Percentiles rank a stretch among this genome's conserved stretches.
Conservation (phyloP, 1,140 invertebrate genomes). For the Aphelenchoides fujianensis region DNA sequence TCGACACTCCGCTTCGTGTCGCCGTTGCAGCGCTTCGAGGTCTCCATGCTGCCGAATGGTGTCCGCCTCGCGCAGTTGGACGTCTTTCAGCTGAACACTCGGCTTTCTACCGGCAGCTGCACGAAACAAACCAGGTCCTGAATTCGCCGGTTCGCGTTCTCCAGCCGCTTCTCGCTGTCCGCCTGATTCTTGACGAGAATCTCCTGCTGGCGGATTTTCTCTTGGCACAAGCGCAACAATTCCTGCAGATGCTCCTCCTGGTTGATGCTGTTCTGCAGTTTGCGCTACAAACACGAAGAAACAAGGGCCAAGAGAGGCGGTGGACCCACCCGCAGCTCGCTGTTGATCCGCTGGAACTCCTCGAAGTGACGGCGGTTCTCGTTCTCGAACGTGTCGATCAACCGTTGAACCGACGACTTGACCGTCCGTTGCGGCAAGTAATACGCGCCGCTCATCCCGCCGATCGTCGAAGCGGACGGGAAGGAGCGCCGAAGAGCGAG, state of each 20-base stretch:
- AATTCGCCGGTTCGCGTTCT: conserved; percentile 33
- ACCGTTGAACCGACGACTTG: conserved; percentile 26
- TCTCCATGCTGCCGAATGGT: conserved; percentile 20
- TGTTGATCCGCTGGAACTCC: conserved; percentile 34
- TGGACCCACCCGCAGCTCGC: conserved; percentile 33
- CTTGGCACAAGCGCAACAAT: conserved; percentile 21
- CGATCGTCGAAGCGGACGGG: not conserved
- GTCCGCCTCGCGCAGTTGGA: conserved; percentile 34
- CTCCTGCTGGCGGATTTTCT: conserved; percentile 29
- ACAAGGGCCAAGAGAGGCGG: no score
- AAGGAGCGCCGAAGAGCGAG: not conserved
- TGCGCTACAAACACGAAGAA: conserved; percentile 27
- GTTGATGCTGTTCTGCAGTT: conserved; percentile 24
- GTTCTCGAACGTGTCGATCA: conserved; percentile 38
- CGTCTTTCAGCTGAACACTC: no score
- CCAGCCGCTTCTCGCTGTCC: conserved; percentile 31
- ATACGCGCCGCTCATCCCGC: not conserved
- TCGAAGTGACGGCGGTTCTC: conserved; percentile 34
- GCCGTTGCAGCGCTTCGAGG: conserved; percentile 21
- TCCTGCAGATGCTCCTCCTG: conserved; percentile 29
- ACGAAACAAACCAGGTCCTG: no score
- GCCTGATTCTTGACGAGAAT: conserved; percentile 27
- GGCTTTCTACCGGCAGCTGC: no score
- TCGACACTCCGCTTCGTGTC: conserved; percentile 23
- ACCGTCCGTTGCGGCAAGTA: not conserved